Base-by-base conservation (phyloP, 1,140 invertebrate genomes). In the Lycorma delicatula region DNA sequence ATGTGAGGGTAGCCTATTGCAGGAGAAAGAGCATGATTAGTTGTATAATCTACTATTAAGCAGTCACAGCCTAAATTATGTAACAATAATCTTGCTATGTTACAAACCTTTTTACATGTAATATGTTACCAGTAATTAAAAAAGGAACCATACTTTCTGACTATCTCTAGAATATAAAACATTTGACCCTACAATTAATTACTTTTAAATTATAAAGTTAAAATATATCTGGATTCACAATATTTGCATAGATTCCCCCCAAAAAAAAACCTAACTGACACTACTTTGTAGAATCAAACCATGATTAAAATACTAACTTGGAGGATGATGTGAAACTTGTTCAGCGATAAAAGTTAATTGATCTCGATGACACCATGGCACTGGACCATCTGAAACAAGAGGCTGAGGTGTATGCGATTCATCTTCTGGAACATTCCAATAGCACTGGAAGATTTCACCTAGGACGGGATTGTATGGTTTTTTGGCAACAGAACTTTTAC, bases 251-350 rank as follows among this genome's bases (percentile, higher is more conserved):
- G 31, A 34, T 7, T 34, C 7, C 31, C 31, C n/a, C 7, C n/a
- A n/a, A n/a, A 7, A 34, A 34, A 34, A 34, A 34, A 34, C n/a
- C n/a, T 7, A n/a, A 34, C n/a, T n/a, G n/a, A n/a, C n/a, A n/a
- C n/a, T n/a, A n/a, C n/a, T n/a, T n/a, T n/a, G n/a, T n/a, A 18
- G 7, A 12, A 18, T 18, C 9, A 20, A 48, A 48, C 16, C 7
- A 11, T 11, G 23, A 48, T 48, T 9, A 46, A 16, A 6, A 52
- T 27, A 69, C 72, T 77, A 78, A 91, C 90, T 89, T 61, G 97
- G 97, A 11, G 97, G 97, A 80, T 99, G 97, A 79, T 99, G 97
- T 9, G 93, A 98, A 3, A 99, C 97, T 78, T 99, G 97, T 75
- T 99, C 97, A 2, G 96, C 94, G 58, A 96, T 81, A 74, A 98